phyloP scores from a whole-genome alignment of 2,888 invertebrate genomes.

The Bimastos eiseni region DNA sequence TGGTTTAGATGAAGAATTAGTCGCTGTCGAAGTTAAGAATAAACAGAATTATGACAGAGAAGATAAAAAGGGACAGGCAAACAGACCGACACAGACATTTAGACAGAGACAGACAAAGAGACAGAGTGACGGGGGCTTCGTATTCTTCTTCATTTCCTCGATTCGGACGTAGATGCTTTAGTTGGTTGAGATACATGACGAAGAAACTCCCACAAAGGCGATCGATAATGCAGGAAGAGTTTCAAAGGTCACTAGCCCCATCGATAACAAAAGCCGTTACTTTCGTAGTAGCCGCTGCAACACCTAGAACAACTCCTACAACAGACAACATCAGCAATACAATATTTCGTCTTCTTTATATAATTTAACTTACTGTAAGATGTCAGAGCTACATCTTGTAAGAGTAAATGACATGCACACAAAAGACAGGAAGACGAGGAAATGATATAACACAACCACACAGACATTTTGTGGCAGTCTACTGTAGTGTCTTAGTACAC shows the following conservation, averaged over 20 bases:
- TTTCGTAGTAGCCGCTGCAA: conserved; percentile 8
- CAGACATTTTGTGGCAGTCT: too few species aligned
- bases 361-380: background rate
- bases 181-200: background rate
- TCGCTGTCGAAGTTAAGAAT: background rate
- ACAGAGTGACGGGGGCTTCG: background rate
- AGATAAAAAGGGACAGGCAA: background rate
- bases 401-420: background rate
- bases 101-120: background rate
- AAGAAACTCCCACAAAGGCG: background rate
- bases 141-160: background rate
- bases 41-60: background rate
- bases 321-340: background rate
- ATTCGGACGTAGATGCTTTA: background rate
- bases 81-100: background rate
- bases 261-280: background rate
- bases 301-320: conserved; percentile 19
- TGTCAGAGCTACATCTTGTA: background rate
- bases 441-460: background rate
- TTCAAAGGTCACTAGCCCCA: background rate
- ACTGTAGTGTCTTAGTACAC: too few species aligned
- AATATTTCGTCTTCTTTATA: background rate
- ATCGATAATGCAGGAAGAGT: background rate
- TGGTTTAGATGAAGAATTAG: background rate
- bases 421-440: background rate